Base-by-base conservation (phyloP, 2,113 vertebrate genomes). In the Arothron firmamentum region DNA sequence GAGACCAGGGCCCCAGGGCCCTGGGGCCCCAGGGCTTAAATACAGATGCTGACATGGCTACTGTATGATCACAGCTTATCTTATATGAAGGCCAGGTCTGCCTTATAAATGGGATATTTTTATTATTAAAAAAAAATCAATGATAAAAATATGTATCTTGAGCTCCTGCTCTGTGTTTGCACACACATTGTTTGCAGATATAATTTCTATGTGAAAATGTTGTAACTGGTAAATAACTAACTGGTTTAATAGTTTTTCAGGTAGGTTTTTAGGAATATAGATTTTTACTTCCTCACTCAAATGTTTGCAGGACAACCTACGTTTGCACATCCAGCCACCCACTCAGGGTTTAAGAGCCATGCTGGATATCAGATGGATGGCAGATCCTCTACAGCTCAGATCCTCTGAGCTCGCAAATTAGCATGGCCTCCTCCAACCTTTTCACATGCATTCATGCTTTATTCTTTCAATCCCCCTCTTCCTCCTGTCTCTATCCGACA, bases 321-420 rank as follows among this genome's bases (percentile, higher is more conserved):
- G 43, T 25, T 13, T 60, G 53, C 19, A 41, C 52, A 54, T 43
- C 52, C 65, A 79, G 71, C 84, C 77, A 80, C 80, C 70, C 81
- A 84, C 80, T 0, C 20, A 71, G 75, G 54, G 43, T 72, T 83
- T 78, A 70, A 71, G 74, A 87, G 60, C 66, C 62, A 79, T 17
- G 65, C 58, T 69, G 76, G 80, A 85, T 86, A 90, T 90, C 88
- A 87, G 85, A 88, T 86, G 84, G 75, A 86, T 73, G 75, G 73
- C 78, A 85, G 86, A 88, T 90, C 85, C 80, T 80, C 87, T 83
- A 88, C 89, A 88, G 86, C 83, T 83, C 77, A 82, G 87, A 88
- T 87, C 87, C 81, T 70, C 80, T 69, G 67, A 84, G 85, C 86
- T 88, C 82, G 78, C 87, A 90, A 90, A 90, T 90, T 83, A 84